Evolutionary conservation across 1,140 invertebrate genomes (phyloP), one percentile per base, ranked within the genome.

Genomic region (Macrosteles quadrilineatus): DNA sequence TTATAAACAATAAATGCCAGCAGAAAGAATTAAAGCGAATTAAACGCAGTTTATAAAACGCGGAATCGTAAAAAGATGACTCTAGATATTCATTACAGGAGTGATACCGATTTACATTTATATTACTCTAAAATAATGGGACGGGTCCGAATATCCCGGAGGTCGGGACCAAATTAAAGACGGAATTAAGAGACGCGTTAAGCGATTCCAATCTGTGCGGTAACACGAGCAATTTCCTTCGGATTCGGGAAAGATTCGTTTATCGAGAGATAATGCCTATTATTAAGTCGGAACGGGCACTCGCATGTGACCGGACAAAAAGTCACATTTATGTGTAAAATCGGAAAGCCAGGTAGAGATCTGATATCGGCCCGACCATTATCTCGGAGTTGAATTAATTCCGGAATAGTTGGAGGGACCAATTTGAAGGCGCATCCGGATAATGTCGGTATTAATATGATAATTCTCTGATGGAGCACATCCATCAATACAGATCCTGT

Each of bases 81-180:
- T 27, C 55, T 2, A 3, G 9, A 30, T 30, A 30, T 14, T n/a
- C 23, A 59, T 59, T 29, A 59, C 27, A 14, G 6, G 47, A 59
- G 55, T 59, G 55, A 59, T 59, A 59, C 47, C 21, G 55, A 59
- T 59, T 59, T 59, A 59, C 55, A 59, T 59, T 59, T 59, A 59
- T 59, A 59, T 59, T 59, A 29, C 14, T 59, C 55, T 23, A 59
- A 59, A 59, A 59, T 30, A 23, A 59, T 59, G 55, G 27, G 55
- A 59, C 21, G 23, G 55, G 47, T 50, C 12, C 23, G 23, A 30
- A 59, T 59, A 14, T 14, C 2, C 23, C 27, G 21, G 21, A 59
- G 55, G 55, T 27, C 55, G 23, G 55, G 55, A 27, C 27, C 47
- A 59, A 59, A 59, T 59, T 59, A 59, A 29, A 59, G 55, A 59